Conservation (phyloP, 2,888 invertebrate genomes). For the Subacronicta megacephala region DNA sequence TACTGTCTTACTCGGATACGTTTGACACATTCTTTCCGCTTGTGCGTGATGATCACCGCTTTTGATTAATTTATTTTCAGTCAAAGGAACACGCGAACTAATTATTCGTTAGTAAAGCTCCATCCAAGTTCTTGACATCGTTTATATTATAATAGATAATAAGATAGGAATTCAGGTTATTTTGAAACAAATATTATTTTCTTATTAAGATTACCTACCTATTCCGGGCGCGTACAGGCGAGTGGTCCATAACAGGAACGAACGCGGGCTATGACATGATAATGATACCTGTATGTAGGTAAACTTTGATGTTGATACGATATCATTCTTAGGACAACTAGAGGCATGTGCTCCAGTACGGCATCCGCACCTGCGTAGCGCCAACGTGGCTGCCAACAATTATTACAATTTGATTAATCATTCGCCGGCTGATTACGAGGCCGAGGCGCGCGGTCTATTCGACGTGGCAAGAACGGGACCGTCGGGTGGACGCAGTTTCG, state of each 20-base stretch:
- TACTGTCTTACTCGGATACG: slow-evolving; percentile 78
- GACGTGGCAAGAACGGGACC: slow-evolving; percentile 74
- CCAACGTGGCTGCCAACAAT: slow-evolving; percentile 87
- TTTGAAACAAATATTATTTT: slow-evolving; percentile 6
- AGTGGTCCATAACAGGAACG: slow-evolving; percentile 65
- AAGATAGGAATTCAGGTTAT: slow-evolving; percentile 20
- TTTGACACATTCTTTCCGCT: slow-evolving; percentile 88
- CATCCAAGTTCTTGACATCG: slow-evolving; percentile 10
- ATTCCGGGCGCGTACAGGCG: slow-evolving; percentile 81
- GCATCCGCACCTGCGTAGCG: slow-evolving; percentile 84
- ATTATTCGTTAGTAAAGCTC: slow-evolving; percentile 33
- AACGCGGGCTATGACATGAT: slow-evolving; percentile 52
- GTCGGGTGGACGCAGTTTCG: slow-evolving; percentile 83
- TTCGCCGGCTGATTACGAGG: slow-evolving; percentile 82
- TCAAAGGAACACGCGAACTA: slow-evolving; percentile 44
- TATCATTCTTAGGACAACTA: slow-evolving; percentile 89
- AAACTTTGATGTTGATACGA: slow-evolving; percentile 70
- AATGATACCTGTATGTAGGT: slow-evolving; percentile 22
- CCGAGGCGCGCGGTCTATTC: slow-evolving; percentile 76
- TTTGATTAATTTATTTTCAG: slow-evolving; percentile 73
- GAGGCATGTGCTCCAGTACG: slow-evolving; percentile 87
- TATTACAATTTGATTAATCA: slow-evolving; percentile 90
- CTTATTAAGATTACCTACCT: neutral
- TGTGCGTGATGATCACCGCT: slow-evolving; percentile 89
- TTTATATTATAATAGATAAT: slow-evolving; percentile 1